These are phyloP conservation scores for Ormyrus rosae DNA, from an alignment of 2,888 invertebrate genomes.

Conservation along the genomic window DNA sequence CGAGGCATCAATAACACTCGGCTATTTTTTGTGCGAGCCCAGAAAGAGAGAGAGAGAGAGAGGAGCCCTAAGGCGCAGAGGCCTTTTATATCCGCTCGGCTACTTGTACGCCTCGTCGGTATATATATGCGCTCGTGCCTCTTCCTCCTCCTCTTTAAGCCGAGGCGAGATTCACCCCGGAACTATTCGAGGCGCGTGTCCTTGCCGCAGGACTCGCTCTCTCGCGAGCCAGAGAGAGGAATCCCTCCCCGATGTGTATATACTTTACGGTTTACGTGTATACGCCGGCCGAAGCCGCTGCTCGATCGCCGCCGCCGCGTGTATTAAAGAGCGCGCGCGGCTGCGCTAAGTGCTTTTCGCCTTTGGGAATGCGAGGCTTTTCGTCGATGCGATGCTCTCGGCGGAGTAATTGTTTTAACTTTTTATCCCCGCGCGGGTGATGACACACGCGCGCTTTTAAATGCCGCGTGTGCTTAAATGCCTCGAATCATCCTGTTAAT, in stretches of 20 bases:
- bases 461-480: background rate
- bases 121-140: too few relatives aligned
- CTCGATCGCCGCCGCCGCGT: background rate
- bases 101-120: slow-evolving; percentile 7
- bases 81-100: slow-evolving; percentile 59
- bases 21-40: background rate
- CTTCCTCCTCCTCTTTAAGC: background rate
- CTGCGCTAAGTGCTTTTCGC: slow-evolving; percentile 48
- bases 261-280: slow-evolving; percentile 13
- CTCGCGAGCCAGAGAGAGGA: background rate
- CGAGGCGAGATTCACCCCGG: slow-evolving; percentile 49
- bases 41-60: background rate
- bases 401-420: slow-evolving; percentile 37
- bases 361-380: slow-evolving; percentile 42
- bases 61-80: slow-evolving; percentile 52
- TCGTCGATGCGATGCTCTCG: slow-evolving; percentile 26
- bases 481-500: background rate
- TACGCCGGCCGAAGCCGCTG: background rate
- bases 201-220: slow-evolving; percentile 53
- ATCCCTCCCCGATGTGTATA: slow-evolving; percentile 25
- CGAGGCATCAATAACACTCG: slow-evolving; percentile 50
- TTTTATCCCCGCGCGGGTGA: background rate
- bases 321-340: background rate
- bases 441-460: background rate
- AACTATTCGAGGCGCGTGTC: slow-evolving; percentile 56